Percentiles rank a stretch among this genome's conserved stretches.
phyloP scores from a whole-genome alignment of 2,888 invertebrate species.

The Aproaerema taeniolella region DNA sequence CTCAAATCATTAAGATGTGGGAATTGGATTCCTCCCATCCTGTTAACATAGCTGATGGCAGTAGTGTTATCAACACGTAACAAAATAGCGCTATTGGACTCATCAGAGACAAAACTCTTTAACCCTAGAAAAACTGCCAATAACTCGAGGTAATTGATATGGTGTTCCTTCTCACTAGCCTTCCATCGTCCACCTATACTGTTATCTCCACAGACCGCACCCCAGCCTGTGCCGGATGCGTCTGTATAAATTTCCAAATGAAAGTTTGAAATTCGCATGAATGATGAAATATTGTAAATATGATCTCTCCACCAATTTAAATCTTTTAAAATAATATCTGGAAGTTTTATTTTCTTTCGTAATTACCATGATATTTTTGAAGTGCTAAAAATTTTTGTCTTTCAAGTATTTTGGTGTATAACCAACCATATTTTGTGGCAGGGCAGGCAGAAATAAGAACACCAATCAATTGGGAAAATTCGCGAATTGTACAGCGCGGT shows the following conservation, averaged over 20 bases:
- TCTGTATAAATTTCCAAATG: slow-evolving; percentile 3
- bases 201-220: background rate
- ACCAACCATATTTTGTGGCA: slow-evolving; percentile 10
- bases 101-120: background rate
- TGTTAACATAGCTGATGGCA: slow-evolving; percentile 4
- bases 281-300: background rate
- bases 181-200: background rate
- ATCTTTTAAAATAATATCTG: background rate
- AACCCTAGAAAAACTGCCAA: background rate
- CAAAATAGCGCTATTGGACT: background rate
- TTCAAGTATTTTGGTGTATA: slow-evolving; percentile 18
- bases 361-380: slow-evolving; percentile 1
- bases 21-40: background rate
- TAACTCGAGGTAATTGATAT: slow-evolving; percentile 3
- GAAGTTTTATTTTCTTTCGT: background rate
- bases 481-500: slow-evolving; percentile 10
- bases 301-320: background rate
- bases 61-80: slow-evolving; percentile 3
- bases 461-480: slow-evolving; percentile 13
- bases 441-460: slow-evolving; percentile 14
- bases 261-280: background rate
- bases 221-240: slow-evolving; percentile 1
- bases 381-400: slow-evolving; percentile 15
- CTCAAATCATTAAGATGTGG: slow-evolving; percentile 1
- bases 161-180: background rate